Conservation (phyloP, 2,888 invertebrate species). For the Ophion obscuratus region DNA sequence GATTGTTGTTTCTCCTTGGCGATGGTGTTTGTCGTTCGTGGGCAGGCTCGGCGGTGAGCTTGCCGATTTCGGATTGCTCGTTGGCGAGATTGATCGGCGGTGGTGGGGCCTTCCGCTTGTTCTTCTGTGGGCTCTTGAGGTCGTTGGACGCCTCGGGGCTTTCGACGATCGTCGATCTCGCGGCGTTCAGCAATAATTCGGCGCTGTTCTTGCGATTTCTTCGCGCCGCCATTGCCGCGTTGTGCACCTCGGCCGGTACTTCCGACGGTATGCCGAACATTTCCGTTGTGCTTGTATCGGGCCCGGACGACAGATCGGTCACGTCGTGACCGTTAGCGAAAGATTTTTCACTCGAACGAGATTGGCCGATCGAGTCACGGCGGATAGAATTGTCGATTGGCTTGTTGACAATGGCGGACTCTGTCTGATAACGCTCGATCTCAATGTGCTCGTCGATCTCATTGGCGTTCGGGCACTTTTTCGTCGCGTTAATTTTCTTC, state of each 20-base stretch:
- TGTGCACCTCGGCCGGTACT: constrained; percentile 89
- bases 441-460: neutral
- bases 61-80: constrained; percentile 21
- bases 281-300: constrained; percentile 86
- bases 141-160: constrained; percentile 79
- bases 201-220: constrained; percentile 87
- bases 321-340: constrained; percentile 68
- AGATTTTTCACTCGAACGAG: neutral
- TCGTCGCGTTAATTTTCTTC: constrained; percentile 8
- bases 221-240: constrained; percentile 89
- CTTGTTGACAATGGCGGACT: constrained; percentile 71
- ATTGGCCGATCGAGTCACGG: constrained; percentile 33
- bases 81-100: constrained; percentile 85
- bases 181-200: constrained; percentile 73
- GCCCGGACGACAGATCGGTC: constrained; percentile 78
- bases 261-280: constrained; percentile 86
- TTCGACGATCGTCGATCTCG: constrained; percentile 63
- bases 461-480: neutral
- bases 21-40: neutral
- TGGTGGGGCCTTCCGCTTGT: constrained; percentile 90
- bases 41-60: constrained; percentile 37
- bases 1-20: constrained; percentile 53
- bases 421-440: constrained; percentile 64
- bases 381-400: constrained; percentile 42
- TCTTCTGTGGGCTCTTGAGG: constrained; percentile 85